phyloP scores from a whole-genome alignment of 92 coral and sea anemone genomes.

The Montipora capitata region DNA sequence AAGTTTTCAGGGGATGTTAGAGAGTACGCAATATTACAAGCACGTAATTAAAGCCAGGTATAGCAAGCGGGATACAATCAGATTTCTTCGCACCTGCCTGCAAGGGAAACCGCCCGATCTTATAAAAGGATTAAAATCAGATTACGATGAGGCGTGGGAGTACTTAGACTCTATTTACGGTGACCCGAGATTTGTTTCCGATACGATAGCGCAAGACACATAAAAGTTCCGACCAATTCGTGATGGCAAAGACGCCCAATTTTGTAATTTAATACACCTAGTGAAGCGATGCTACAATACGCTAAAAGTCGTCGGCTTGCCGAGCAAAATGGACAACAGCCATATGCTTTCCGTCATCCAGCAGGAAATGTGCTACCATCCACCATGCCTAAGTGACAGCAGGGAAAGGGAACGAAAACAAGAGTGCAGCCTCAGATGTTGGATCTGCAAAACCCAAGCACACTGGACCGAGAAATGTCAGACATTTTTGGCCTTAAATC shows the following conservation, averaged over 20 bases:
- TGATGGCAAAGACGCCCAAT: slow-evolving; percentile 75
- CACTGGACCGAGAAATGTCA: slow-evolving; percentile 17
- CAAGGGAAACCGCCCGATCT: slow-evolving; percentile 44
- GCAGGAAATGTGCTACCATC: slow-evolving; percentile 32
- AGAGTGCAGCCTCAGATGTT: neutral
- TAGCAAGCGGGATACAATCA: slow-evolving; percentile 9
- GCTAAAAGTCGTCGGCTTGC: slow-evolving; percentile 21
- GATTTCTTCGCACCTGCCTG: slow-evolving; percentile 13
- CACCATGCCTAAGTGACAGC: slow-evolving; percentile 1
- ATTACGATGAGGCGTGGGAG: slow-evolving; percentile 76
- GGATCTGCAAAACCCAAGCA: slow-evolving; percentile 19
- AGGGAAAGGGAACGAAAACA: neutral
- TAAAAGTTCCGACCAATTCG: slow-evolving; percentile 54
- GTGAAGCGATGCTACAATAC: slow-evolving; percentile 18
- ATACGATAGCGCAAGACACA: slow-evolving; percentile 4
- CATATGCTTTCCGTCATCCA: slow-evolving; percentile 45
- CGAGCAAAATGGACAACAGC: slow-evolving; percentile 52
- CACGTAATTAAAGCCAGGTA: neutral
- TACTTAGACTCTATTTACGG: slow-evolving; percentile 74
- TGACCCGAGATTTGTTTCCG: neutral
- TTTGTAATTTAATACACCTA: slow-evolving; percentile 72
- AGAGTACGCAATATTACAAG: too few relatives aligned
- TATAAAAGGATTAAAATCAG: slow-evolving; percentile 72
- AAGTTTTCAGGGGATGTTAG: too few relatives aligned
- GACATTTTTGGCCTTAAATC: neutral